A percentile compares a stretch with the other conserved stretches of the same genome.
Conservation (phyloP, 2,888 invertebrate genomes). For the Pristionchus arcanus region DNA sequence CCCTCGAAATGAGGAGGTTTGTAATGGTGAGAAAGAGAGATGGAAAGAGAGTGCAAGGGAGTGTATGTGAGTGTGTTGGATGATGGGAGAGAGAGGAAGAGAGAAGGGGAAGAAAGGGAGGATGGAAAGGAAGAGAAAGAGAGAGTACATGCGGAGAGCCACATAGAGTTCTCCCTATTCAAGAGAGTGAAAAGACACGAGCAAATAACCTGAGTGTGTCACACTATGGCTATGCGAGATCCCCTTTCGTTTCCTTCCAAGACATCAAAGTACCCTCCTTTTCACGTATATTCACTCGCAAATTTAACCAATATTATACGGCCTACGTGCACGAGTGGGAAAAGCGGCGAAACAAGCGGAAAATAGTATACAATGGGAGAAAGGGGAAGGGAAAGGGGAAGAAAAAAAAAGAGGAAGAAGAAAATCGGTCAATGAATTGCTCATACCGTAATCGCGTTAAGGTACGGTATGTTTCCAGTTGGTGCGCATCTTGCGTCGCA, state of each 20-base stretch:
- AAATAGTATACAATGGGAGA: neutral
- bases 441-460: slow-evolving; percentile 19
- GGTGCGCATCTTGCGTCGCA: neutral
- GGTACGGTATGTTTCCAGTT: neutral
- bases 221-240: slow-evolving; percentile 30
- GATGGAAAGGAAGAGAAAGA: slow-evolving; percentile 49
- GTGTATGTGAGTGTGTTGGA: slow-evolving; percentile 40
- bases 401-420: neutral
- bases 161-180: slow-evolving; percentile 20
- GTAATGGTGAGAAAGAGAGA: slow-evolving; percentile 46
- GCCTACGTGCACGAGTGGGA: neutral
- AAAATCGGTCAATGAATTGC: slow-evolving; percentile 29
- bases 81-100: slow-evolving; percentile 19
- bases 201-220: slow-evolving; percentile 50
- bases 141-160: slow-evolving; percentile 45
- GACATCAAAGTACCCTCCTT: slow-evolving; percentile 20
- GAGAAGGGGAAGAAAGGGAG: slow-evolving; percentile 37
- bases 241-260: slow-evolving; percentile 36
- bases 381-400: neutral
- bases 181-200: slow-evolving; percentile 51
- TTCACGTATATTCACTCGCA: neutral
- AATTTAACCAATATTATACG: neutral
- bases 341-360: neutral
- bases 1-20: slow-evolving; percentile 45
- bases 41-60: neutral